phyloP scores from a whole-genome alignment of 1,140 invertebrate genomes.

The Tetraneura akinire region DNA sequence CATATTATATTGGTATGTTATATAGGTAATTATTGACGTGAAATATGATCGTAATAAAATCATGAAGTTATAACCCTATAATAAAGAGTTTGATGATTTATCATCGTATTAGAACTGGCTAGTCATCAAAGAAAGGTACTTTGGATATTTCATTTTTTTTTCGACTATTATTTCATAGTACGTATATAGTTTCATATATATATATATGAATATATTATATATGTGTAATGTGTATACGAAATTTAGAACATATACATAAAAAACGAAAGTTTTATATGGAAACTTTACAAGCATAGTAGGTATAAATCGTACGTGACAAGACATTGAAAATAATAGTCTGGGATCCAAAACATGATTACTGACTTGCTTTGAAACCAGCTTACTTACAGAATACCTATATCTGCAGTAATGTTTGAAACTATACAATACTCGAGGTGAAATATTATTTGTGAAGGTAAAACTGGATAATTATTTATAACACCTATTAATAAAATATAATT shows the following conservation, averaged over 20 bases:
- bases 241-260: neutral
- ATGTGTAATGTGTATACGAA: neutral
- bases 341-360: constrained; percentile 26
- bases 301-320: constrained; percentile 43
- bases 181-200: neutral
- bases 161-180: neutral
- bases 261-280: constrained; percentile 32
- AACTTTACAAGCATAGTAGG: constrained; percentile 16
- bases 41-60: neutral
- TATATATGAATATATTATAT: neutral
- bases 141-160: neutral
- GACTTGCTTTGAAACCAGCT: neutral
- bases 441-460: too few relatives aligned
- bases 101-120: constrained; percentile 13
- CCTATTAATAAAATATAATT: too few relatives aligned
- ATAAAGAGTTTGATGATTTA: constrained; percentile 35
- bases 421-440: too few relatives aligned
- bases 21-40: neutral
- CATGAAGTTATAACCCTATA: neutral
- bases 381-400: neutral
- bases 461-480: too few relatives aligned
- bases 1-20: neutral
- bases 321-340: constrained; percentile 20
- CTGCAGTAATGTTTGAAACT: too few relatives aligned
- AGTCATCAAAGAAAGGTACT: constrained; percentile 2